Conservation (phyloP, 1,140 invertebrate genomes). For the Rhyzopertha dominica region DNA sequence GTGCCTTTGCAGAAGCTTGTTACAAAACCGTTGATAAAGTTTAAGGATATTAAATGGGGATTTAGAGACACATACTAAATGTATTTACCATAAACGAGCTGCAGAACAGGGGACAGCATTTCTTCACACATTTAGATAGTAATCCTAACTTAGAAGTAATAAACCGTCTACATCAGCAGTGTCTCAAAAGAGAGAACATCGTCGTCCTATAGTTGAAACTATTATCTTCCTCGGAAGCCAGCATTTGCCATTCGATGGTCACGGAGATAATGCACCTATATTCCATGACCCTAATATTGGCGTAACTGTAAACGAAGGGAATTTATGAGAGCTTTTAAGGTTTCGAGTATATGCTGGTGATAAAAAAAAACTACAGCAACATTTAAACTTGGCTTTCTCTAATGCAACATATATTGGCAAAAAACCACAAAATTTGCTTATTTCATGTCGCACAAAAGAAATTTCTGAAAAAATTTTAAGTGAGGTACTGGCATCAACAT, state of each 20-base stretch:
- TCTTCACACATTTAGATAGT: conserved; percentile 5
- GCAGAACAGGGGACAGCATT: conserved; percentile 7
- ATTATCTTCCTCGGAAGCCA: conserved; percentile 6
- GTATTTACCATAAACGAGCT: conserved; percentile 8
- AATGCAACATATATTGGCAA: too few species aligned
- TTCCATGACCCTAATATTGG: not conserved
- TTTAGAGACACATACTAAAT: conserved; percentile 6
- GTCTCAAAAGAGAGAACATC: not conserved
- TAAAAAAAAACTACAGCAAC: too few species aligned
- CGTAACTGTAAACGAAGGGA: conserved; percentile 5
- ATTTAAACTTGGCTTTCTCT: too few species aligned
- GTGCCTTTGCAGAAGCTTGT: conserved; percentile 8
- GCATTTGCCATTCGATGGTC: conserved; percentile 3
- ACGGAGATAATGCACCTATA: conserved; percentile 7
- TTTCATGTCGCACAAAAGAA: too few species aligned
- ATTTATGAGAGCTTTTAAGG: too few species aligned
- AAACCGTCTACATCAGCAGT: conserved; percentile 6
- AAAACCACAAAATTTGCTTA: too few species aligned
- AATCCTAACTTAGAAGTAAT: conserved; percentile 9
- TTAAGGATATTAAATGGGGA: conserved; percentile 9
- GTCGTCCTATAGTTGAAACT: conserved; percentile 8
- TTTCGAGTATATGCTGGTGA: too few species aligned
- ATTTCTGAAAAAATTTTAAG: too few species aligned
- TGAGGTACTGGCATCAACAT: conserved; percentile 2
- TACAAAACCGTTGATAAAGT: conserved; percentile 7